Evolutionary conservation across 2,797 vertebrate species (phyloP).

Genomic region (Sebastolobus altivelis): DNA sequence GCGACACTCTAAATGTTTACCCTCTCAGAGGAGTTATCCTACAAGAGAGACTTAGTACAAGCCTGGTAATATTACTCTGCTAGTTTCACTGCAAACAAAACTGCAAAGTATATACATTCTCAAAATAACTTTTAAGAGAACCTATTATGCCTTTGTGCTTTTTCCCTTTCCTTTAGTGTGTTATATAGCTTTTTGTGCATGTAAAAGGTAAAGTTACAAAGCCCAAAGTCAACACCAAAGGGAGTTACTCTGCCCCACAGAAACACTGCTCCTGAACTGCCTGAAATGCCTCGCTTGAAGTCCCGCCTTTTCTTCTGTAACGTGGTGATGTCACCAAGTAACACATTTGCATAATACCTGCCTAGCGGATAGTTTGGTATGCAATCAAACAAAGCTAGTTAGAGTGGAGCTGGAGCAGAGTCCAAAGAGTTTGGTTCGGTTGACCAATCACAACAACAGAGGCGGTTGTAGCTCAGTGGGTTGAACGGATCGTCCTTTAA

Average conservation of each 20-base stretch:
- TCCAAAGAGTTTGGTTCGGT: neutral
- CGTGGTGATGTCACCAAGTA: neutral
- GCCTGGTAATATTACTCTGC: neutral
- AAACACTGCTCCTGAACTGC: neutral
- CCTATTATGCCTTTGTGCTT: too few species aligned
- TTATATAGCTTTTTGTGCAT: too few species aligned
- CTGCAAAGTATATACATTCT: constrained; percentile 12
- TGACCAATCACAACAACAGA: neutral
- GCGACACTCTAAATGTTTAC: constrained; percentile 13
- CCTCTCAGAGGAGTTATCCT: constrained; percentile 10
- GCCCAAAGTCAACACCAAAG: too few species aligned
- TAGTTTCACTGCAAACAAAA: constrained; percentile 26
- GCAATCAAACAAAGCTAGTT: neutral
- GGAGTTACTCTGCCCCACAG: neutral
- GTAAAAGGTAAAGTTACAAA: too few species aligned
- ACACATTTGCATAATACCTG: neutral
- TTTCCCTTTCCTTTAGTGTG: too few species aligned
- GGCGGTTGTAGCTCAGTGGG: too few species aligned
- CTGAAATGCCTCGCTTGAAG: too few species aligned
- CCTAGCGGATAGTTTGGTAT: neutral
- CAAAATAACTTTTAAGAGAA: constrained; percentile 7
- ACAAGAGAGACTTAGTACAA: constrained; percentile 3
- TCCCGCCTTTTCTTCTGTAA: too few species aligned
- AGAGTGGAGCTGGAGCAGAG: neutral
- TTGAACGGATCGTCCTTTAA: too few species aligned